Evolutionary conservation across 2,888 invertebrate genomes (phyloP).

Genomic region (Eudemis profundana): DNA sequence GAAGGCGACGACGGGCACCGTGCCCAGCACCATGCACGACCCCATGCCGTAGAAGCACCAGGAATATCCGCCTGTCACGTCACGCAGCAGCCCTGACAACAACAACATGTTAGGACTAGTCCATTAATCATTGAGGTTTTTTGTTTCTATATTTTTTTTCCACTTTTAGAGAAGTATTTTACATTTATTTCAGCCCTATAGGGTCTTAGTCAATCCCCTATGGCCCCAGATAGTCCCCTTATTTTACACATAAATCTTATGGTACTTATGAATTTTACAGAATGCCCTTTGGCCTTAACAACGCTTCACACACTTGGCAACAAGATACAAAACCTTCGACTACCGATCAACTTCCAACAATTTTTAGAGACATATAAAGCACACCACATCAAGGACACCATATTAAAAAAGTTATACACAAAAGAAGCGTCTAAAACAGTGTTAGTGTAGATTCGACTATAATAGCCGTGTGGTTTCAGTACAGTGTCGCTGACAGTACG

Average conservation of each 20-base stretch:
- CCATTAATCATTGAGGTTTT: too few species aligned
- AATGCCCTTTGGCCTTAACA: slow-evolving; percentile 18
- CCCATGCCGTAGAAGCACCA: slow-evolving; percentile 92
- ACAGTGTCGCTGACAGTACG: too few species aligned
- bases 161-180: too few species aligned
- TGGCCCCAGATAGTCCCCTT: too few species aligned
- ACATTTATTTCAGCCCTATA: neutral
- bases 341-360: slow-evolving; percentile 14
- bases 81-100: slow-evolving; percentile 85
- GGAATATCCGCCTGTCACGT: slow-evolving; percentile 89
- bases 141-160: too few species aligned
- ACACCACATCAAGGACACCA: slow-evolving; percentile 16
- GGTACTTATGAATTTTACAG: slow-evolving; percentile 9
- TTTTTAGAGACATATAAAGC: slow-evolving; percentile 1
- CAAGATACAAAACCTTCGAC: slow-evolving; percentile 28
- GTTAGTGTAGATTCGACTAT: neutral
- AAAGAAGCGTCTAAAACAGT: slow-evolving; percentile 1
- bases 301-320: slow-evolving; percentile 13
- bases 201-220: neutral
- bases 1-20: slow-evolving; percentile 86
- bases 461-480: neutral
- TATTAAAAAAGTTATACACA: slow-evolving; percentile 3
- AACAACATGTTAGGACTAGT: neutral
- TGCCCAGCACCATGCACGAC: slow-evolving; percentile 89
- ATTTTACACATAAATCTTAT: neutral